phyloP scores from a whole-genome alignment of 2,888 invertebrate species.

The Masnerella sp. region DNA sequence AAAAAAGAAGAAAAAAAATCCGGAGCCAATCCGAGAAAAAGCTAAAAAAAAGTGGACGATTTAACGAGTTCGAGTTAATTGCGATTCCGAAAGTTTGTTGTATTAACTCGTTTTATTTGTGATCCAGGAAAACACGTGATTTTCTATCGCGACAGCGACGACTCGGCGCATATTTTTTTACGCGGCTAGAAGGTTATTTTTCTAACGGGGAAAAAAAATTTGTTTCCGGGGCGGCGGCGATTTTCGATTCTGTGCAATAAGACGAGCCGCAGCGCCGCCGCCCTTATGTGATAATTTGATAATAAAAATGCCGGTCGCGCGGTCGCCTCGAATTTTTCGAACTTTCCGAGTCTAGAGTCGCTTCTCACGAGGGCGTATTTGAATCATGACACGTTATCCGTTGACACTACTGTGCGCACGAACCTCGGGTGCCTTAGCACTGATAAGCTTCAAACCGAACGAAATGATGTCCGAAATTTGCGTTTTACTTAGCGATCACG shows the following conservation, averaged over 20 bases:
- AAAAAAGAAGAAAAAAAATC: constrained; percentile 30
- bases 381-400: constrained; percentile 52
- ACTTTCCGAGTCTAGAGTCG: no score
- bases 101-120: constrained; percentile 53
- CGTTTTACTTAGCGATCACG: constrained; percentile 4
- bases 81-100: constrained; percentile 23
- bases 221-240: constrained; percentile 23
- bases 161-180: constrained; percentile 57
- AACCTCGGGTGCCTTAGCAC: constrained; percentile 75
- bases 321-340: constrained; percentile 33
- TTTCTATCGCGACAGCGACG: constrained; percentile 44
- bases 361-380: constrained; percentile 55
- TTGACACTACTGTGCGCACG: constrained; percentile 67
- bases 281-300: constrained; percentile 56
- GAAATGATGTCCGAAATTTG: constrained; percentile 40
- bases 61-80: constrained; percentile 20
- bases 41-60: not conserved
- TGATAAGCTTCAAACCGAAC: constrained; percentile 65
- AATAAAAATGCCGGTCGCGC: constrained; percentile 54
- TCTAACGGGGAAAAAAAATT: constrained; percentile 45
- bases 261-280: constrained; percentile 14
- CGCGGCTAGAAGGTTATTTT: constrained; percentile 50
- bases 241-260: constrained; percentile 45
- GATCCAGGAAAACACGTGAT: constrained; percentile 30
- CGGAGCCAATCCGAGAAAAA: constrained; percentile 2